Percentiles rank a stretch among this genome's conserved stretches.
phyloP scores from a whole-genome alignment of 1,140 invertebrate species.

The Magallana ariakensis region DNA sequence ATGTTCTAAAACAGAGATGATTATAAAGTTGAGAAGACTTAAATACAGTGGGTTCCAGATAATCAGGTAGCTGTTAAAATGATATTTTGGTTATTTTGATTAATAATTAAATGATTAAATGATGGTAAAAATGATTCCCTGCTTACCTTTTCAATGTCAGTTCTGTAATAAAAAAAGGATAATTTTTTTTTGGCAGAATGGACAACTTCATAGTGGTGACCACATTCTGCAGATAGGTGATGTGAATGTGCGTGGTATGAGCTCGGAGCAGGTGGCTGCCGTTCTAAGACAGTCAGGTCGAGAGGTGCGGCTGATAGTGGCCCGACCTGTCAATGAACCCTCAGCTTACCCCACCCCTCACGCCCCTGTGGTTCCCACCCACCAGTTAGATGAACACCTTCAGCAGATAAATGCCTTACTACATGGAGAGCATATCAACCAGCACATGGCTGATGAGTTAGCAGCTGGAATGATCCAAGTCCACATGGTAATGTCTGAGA shows the following conservation, averaged over 20 bases:
- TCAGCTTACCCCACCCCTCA: constrained; percentile 64
- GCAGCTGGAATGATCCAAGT: constrained; percentile 68
- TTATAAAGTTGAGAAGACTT: too few relatives aligned
- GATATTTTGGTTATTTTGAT: too few relatives aligned
- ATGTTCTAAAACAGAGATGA: too few relatives aligned
- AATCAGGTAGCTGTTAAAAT: too few relatives aligned
- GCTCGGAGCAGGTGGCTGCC: constrained; percentile 94
- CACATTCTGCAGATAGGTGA: constrained; percentile 96
- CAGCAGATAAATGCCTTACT: constrained; percentile 69
- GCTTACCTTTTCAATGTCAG: too few relatives aligned
- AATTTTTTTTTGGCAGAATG: constrained; percentile 83
- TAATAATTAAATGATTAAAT: too few relatives aligned
- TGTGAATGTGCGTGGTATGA: constrained; percentile 92
- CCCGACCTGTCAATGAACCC: constrained; percentile 81
- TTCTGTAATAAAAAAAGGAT: too few relatives aligned
- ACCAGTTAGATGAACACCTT: constrained; percentile 77
- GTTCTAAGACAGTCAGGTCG: constrained; percentile 93
- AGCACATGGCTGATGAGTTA: constrained; percentile 52
- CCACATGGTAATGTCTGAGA: constrained; percentile 62
- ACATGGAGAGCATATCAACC: constrained; percentile 45
- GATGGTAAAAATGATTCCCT: too few relatives aligned
- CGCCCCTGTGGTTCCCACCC: constrained; percentile 77
- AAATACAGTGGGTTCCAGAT: too few relatives aligned
- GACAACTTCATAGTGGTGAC: constrained; percentile 92
- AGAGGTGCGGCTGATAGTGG: constrained; percentile 93